These are phyloP conservation scores for Metaphire vulgaris DNA, from an alignment of 1,140 invertebrate genomes.

Conservation along the genomic window DNA sequence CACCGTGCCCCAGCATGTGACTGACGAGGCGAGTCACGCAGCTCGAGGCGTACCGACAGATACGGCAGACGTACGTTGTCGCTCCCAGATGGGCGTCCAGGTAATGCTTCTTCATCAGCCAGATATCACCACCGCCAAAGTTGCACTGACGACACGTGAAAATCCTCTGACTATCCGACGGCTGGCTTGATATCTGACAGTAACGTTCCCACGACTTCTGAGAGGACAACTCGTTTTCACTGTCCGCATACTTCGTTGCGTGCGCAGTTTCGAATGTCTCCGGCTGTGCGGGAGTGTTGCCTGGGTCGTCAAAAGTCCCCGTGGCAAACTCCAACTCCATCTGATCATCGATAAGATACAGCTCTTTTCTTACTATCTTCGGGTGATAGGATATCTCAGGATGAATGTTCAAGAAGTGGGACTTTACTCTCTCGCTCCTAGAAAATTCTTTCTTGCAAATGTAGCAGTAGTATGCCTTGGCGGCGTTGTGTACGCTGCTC, in stretches of 20 bases:
- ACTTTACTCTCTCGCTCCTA: conserved; percentile 21
- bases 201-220: background rate
- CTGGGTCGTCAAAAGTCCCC: background rate
- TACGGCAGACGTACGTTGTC: conserved; percentile 11
- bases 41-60: conserved; percentile 23
- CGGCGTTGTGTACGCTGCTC: conserved; percentile 21
- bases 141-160: conserved; percentile 19
- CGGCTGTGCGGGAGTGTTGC: background rate
- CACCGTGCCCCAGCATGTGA: conserved; percentile 24
- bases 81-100: conserved; percentile 19
- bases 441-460: conserved; percentile 29
- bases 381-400: conserved; percentile 11
- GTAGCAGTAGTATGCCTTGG: conserved; percentile 24
- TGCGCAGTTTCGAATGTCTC: background rate
- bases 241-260: too few relatives aligned
- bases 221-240: background rate
- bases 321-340: background rate
- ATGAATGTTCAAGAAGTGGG: conserved; percentile 18
- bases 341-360: background rate
- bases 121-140: conserved; percentile 23
- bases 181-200: background rate
- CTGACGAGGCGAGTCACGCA: conserved; percentile 17
- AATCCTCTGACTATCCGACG: background rate
- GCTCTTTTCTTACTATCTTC: background rate
- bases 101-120: conserved; percentile 27